Base-by-base conservation (phyloP, 2,797 vertebrate genomes). In the Pteropus rufus region DNA sequence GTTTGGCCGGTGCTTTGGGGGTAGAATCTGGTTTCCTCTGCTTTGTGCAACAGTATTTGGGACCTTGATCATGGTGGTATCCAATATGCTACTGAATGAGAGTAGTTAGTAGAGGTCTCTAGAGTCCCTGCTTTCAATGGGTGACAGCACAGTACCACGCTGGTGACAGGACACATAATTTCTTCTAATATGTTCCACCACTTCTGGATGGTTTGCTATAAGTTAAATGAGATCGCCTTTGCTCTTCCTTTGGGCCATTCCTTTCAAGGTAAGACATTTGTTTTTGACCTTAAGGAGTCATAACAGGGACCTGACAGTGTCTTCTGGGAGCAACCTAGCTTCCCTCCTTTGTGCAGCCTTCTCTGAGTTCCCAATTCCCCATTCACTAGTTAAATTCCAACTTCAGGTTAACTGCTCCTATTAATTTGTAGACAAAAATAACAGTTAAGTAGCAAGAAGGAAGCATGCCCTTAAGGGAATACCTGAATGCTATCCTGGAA, bases 371-470 rank as follows among this genome's bases (percentile, higher is more conserved):
- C 86, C 91, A 93, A 93, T 93, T 97, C 93, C 93, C 94, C 64
- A 83, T 41, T 70, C 29, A 72, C 86, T 11, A 4, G 76, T 96
- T 97, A 97, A 97, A 93, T 93, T 58, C 86, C 93, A 95, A 72
- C 73, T 97, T 83, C 29, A 70, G 91, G 91, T 95, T 96, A 95
- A 97, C 72, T 4, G 76, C 2, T n/a, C 52, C 93, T 96, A 94
- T 93, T 97, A 97, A 97, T 97, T 93, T 95, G 83, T 95, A 97
- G 93, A 90, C 84, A 95, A 94, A 97, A 95, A 97, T 93, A 96
- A 93, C 92, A 94, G 82, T 93, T 89, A 95, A 96, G 72, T 80
- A 96, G 79, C 44, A 34, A 82, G 85, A 92, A 92, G 64, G 89
- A 77, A 93, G 67, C 16, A 10, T 82, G 62, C 62, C 96, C 97